phyloP scores from a whole-genome alignment of 2,797 vertebrate genomes.

The Coregonus suidteri region DNA sequence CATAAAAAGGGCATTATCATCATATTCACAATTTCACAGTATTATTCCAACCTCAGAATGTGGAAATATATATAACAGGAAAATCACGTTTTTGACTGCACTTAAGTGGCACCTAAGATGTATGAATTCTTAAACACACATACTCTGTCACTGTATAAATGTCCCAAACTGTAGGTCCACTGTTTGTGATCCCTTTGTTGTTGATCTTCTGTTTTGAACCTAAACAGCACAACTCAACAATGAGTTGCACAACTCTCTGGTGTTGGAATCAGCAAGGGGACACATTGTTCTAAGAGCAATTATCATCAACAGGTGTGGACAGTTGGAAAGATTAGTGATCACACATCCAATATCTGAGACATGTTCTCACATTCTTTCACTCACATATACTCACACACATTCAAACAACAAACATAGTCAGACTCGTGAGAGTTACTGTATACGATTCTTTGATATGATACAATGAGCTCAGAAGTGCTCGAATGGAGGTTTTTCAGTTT shows the following conservation, averaged over 20 bases:
- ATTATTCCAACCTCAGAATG: too few species aligned
- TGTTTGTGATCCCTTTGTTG: conserved; percentile 30
- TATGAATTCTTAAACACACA: conserved; percentile 35
- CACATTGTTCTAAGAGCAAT: conserved; percentile 39
- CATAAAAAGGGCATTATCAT: too few species aligned
- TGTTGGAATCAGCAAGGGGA: not conserved
- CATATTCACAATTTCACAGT: too few species aligned
- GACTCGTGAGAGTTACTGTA: not conserved
- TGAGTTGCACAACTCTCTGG: conserved; percentile 13
- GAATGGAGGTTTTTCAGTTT: not conserved
- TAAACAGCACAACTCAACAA: not conserved
- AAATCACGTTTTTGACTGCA: too few species aligned
- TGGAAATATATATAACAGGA: too few species aligned
- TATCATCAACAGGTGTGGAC: conserved; percentile 61
- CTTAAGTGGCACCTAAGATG: conserved; percentile 19
- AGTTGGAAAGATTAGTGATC: conserved; percentile 43
- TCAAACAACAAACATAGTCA: not conserved
- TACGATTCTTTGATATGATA: too few species aligned
- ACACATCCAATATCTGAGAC: conserved; percentile 1
- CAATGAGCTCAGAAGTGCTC: not conserved
- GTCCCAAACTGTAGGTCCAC: conserved; percentile 25
- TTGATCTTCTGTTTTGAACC: conserved; percentile 13
- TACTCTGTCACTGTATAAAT: conserved; percentile 46
- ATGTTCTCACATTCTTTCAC: not conserved
- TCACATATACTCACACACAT: conserved; percentile 10